Base-by-base conservation (phyloP, 2,113 vertebrate genomes). In the Sceloporus tristichus region DNA sequence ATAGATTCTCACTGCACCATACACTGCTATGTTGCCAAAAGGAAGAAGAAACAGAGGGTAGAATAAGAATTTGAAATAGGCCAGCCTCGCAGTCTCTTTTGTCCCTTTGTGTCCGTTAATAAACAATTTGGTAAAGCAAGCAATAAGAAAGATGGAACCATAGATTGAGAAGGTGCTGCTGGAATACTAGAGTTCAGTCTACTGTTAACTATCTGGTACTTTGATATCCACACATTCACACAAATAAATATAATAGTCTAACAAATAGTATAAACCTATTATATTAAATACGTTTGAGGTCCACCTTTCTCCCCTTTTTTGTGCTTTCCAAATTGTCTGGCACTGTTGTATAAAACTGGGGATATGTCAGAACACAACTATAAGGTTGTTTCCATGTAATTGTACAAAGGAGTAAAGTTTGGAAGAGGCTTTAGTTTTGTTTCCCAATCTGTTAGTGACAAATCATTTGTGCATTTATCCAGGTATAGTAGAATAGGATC, bases 61-160 rank as follows among this genome's bases (percentile, higher is more conserved):
- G 29, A 94, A 90, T 90, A 84, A 88, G 85, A 91, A 86, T 93
- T 89, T 42, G 79, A 79, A 74, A 85, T 4, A 80, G 29, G 88
- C 73, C 81, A 70, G 48, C 76, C 92, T 94, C 88, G 89, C 82
- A 85, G 75, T 90, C 88, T 87, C 93, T 90, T 84, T 95, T 94
- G n/a, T 94, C 92, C 92, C 89, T 92, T 80, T 91, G 86, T 87
- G 79, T 87, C 91, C 84, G 84, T 93, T 77, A 96, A 95, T 95
- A 96, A 96, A 95, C 92, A 88, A 82, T 94, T 95, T 93, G 53
- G 78, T 90, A 93, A 93, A 92, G 85, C 74, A 90, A 76, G 73
- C 82, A 90, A 76, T 88, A 68, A 82, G 38, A 88, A 86, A 85
- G 29, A 80, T 82, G 62, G 65, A 76, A 88, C 80, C 84, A 75